Evolutionary conservation across 2,888 invertebrate genomes (phyloP), one percentile per base, ranked within the genome.

Genomic region (Eristalinus aeneus): DNA sequence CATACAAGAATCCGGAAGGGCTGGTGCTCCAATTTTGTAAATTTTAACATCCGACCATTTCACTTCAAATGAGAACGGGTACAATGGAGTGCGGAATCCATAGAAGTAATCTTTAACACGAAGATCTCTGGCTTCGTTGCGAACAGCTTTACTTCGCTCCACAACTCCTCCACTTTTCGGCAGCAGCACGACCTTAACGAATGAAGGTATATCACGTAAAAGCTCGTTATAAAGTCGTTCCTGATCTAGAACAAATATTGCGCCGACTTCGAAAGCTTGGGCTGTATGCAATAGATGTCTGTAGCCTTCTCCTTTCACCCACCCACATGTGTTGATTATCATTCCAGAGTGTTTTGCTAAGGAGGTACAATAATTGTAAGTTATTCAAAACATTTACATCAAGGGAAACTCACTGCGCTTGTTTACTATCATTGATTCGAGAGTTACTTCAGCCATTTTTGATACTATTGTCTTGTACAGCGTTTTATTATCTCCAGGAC

Each of bases 121-220:
- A 68, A 94, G 94, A 93, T 98, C 98, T 53, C 98, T 93, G 0
- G 94, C 92, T 90, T 98, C 97, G 0, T 94, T 94, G 58, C 98
- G 94, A 75, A 95, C 94, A 22, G 94, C 93, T 80, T 95, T 94
- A 76, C 95, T 96, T 20, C 98, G 93, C 91, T 98, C 98, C 0
- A 98, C 98, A 6, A 98, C 99, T 56, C 99, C 99, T 31, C 99
- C 99, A 91, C 98, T 98, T 93, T 99, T 99, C 0, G 98, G 98
- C 85, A 97, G 92, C 89, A 97, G 95, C 0, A 98, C 96, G 0
- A 99, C 97, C 93, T 97, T 97, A 9, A 99, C 98, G 93, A 97
- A 97, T 85, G 95, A 95, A 0, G 99, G 98, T 94, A 99, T 96
- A 92, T 99, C 99, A 63, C 98, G 93, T 73, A 97, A 96, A 63